A percentile compares a stretch with the other conserved stretches of the same genome.
These are phyloP conservation scores for Listrodromus nycthemerus DNA, from an alignment of 2,888 invertebrate genomes.

Conservation along the genomic window DNA sequence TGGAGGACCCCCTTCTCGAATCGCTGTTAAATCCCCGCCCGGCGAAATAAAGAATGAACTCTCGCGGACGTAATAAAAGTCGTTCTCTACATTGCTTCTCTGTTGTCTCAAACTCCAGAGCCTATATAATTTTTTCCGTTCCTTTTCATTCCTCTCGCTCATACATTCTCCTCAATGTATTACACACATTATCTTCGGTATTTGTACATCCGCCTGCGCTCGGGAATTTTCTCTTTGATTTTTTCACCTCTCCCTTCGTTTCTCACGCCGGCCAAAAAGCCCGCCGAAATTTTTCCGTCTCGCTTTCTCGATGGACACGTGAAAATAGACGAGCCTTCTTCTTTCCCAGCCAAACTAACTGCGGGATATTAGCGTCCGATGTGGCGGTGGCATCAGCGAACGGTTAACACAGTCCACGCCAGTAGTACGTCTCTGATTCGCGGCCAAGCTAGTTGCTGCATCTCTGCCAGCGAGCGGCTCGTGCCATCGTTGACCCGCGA, in stretches of 20 bases:
- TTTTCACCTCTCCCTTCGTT: constrained; percentile 3
- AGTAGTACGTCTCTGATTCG: constrained; percentile 79
- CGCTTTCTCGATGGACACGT: constrained; percentile 71
- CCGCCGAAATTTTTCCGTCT: constrained; percentile 5
- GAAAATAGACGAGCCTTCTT: constrained; percentile 81
- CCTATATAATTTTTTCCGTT: constrained; percentile 13
- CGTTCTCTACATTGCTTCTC: constrained; percentile 37
- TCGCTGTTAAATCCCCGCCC: constrained; percentile 38
- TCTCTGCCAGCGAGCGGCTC: constrained; percentile 36
- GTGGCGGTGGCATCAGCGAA: constrained; percentile 40
- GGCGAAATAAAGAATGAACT: constrained; percentile 73
- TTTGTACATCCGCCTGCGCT: constrained; percentile 30
- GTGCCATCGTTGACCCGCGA: constrained; percentile 43
- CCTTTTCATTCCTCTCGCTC: constrained; percentile 68
- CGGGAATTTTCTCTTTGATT: background rate
- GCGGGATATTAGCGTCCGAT: constrained; percentile 76
- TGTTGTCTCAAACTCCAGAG: constrained; percentile 19
- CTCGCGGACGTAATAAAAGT: constrained; percentile 64
- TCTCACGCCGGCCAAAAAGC: background rate
- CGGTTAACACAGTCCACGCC: constrained; percentile 66
- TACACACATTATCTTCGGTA: constrained; percentile 33
- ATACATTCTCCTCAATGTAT: constrained; percentile 42
- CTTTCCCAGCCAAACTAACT: constrained; percentile 79
- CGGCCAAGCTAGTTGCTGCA: constrained; percentile 73
- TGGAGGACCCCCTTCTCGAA: constrained; percentile 17